These are phyloP conservation scores for Esox lucius DNA, from an alignment of 2,797 vertebrate species.

Conservation along the genomic window DNA sequence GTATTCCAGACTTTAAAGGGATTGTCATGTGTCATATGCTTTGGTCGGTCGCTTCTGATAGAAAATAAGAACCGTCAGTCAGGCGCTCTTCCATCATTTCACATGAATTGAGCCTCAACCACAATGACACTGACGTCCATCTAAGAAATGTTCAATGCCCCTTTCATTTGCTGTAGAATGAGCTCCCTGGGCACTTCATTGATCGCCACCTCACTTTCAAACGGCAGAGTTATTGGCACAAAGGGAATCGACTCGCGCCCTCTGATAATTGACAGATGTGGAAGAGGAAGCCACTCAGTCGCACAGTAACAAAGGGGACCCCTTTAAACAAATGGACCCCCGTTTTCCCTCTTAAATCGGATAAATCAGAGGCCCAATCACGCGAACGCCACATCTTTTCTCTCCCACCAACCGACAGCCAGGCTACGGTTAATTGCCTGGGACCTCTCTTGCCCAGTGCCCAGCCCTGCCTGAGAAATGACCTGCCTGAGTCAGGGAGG, in stretches of 20 bases:
- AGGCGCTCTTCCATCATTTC: not conserved
- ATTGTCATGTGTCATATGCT: not conserved
- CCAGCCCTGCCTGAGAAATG: slow-evolving; percentile 15
- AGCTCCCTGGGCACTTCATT: not conserved
- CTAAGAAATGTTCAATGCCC: slow-evolving; percentile 7
- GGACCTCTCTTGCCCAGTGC: slow-evolving; percentile 10
- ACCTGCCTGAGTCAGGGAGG: slow-evolving; percentile 1
- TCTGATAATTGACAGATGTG: slow-evolving; percentile 28
- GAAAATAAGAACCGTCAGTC: not conserved
- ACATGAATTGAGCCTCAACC: not conserved
- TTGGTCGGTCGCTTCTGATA: not conserved
- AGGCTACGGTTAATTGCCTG: slow-evolving; percentile 41
- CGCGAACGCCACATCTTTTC: slow-evolving; percentile 43
- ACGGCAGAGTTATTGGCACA: slow-evolving; percentile 52
- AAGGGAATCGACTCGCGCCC: slow-evolving; percentile 15
- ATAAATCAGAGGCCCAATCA: slow-evolving; percentile 74
- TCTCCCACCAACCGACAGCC: slow-evolving; percentile 17
- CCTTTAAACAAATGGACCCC: slow-evolving; percentile 59
- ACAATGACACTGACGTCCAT: not conserved
- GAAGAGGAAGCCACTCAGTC: slow-evolving; percentile 47
- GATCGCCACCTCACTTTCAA: not conserved
- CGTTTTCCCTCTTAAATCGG: slow-evolving; percentile 68
- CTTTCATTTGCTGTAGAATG: not conserved
- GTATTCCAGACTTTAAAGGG: not conserved
- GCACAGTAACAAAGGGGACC: slow-evolving; percentile 61